A percentile compares a stretch with the other conserved stretches of the same genome.
phyloP scores from a whole-genome alignment of 2,113 vertebrate species.

The Thunnus maccoyii region DNA sequence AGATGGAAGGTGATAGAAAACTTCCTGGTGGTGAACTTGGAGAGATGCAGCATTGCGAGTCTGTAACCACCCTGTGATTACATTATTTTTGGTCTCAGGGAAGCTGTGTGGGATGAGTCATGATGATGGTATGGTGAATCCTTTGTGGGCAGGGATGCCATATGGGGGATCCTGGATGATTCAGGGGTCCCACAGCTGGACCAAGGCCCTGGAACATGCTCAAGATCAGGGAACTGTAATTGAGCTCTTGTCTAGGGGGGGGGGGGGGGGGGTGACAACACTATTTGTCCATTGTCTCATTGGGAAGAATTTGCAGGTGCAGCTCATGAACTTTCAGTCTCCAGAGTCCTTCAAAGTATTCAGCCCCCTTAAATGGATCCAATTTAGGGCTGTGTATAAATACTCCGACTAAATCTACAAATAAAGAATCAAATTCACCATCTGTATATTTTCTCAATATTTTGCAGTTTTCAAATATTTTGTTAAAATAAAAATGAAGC shows the following conservation, averaged over 20 bases:
- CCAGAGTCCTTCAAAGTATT: too few species aligned
- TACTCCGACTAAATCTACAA: too few species aligned
- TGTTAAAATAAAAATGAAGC: not conserved
- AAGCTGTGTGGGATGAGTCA: conserved; percentile 20
- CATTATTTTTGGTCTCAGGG: conserved; percentile 41
- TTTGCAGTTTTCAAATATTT: too few species aligned
- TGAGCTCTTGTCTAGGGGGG: conserved; percentile 26
- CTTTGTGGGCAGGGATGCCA: conserved; percentile 51
- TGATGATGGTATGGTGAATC: conserved; percentile 37
- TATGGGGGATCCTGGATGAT: conserved; percentile 33
- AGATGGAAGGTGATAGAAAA: too few species aligned
- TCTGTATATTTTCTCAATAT: too few species aligned
- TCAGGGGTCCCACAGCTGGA: conserved; percentile 39
- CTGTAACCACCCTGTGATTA: not conserved
- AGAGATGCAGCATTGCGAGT: not conserved
- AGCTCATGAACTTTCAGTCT: not conserved
- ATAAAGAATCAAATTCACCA: too few species aligned
- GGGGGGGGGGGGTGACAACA: not conserved
- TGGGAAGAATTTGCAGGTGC: not conserved
- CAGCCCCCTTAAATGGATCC: not conserved
- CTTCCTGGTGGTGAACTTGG: not conserved
- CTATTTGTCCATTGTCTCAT: not conserved
- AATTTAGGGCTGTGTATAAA: too few species aligned
- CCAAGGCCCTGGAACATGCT: conserved; percentile 17
- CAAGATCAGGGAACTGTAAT: conserved; percentile 40